Percentiles rank a stretch among this genome's conserved stretches.
phyloP scores from a whole-genome alignment of 2,113 vertebrate species.

The Anolis carolinensis region DNA sequence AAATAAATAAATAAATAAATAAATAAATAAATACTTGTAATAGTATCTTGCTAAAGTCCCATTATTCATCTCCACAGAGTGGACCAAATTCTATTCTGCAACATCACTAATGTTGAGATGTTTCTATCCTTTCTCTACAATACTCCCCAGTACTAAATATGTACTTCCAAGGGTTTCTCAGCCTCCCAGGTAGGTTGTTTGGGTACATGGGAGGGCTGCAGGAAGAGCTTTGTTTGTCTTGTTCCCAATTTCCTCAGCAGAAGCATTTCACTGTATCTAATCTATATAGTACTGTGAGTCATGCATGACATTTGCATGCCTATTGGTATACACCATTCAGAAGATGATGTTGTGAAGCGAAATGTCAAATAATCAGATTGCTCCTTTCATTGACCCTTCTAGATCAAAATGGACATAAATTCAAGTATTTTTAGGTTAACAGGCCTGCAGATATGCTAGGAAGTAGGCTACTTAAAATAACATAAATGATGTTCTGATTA shows the following conservation, averaged over 20 bases:
- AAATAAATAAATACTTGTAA: no score
- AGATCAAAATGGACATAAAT: not conserved
- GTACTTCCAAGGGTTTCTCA: not conserved
- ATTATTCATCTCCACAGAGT: not conserved
- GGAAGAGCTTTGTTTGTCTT: not conserved
- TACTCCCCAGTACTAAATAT: not conserved
- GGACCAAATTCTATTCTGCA: not conserved
- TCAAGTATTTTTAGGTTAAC: slow-evolving; percentile 1
- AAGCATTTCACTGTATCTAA: no score
- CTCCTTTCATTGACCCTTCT: slow-evolving; percentile 1
- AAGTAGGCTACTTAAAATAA: slow-evolving; percentile 56
- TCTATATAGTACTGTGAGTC: not conserved
- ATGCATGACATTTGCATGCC: not conserved
- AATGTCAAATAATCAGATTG: not conserved
- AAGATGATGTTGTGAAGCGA: not conserved
- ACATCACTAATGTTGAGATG: not conserved
- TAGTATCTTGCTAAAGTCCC: no score
- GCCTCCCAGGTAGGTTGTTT: not conserved
- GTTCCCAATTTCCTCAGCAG: not conserved
- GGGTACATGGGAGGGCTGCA: not conserved
- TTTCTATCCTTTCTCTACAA: not conserved
- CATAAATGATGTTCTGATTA: slow-evolving; percentile 61
- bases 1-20: no score
- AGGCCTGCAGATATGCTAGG: not conserved
- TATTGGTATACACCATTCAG: not conserved